Evolutionary conservation across 2,797 vertebrate genomes (phyloP), one percentile per base, ranked within the genome.

Genomic region (Selene dorsalis): DNA sequence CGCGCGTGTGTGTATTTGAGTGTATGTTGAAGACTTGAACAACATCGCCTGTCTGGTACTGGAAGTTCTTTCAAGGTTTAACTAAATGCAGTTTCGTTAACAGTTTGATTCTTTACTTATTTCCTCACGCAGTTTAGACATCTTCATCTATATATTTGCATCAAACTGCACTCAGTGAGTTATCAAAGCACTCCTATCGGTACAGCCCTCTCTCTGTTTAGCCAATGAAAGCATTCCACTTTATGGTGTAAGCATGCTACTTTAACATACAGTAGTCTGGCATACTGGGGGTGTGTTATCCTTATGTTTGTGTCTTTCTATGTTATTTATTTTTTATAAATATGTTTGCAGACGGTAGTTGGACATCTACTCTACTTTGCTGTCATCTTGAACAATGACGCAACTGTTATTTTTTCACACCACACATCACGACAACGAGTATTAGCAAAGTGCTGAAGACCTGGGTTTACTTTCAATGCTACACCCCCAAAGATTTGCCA

Each of bases 251-350:
- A 95, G 97, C 97, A 98, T 98, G 97, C 96, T 96, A 94, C 94
- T 93, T 91, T 88, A 94, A 92, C 84, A 77, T 90, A 83, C 91
- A 95, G 93, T 95, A 93, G 91, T 94, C 88, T 90, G 93, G 92
- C 94, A 93, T 94, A 93, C 93, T 94, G 94, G 94, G 95, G 95
- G 94, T 90, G 93, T 92, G 77, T 83, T 77, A 83, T 80, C 53
- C 50, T 82, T 82, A 59, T n/a, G 73, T 89, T 89, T 56, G 39
- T 76, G 91, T 95, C 93, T 93, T 94, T 95, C 87, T 92, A 90
- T 95, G 94, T 95, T 96, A 96, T 96, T 96, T 97, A 96, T 96
- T 96, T 95, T 91, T 95, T 95, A 94, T 94, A 90, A 94, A 87
- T 94, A 95, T 89, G 87, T 96, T 95, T 87, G 92, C 93, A 92